Conservation (phyloP, 2,888 invertebrate genomes). For the Megamerina dolium region DNA sequence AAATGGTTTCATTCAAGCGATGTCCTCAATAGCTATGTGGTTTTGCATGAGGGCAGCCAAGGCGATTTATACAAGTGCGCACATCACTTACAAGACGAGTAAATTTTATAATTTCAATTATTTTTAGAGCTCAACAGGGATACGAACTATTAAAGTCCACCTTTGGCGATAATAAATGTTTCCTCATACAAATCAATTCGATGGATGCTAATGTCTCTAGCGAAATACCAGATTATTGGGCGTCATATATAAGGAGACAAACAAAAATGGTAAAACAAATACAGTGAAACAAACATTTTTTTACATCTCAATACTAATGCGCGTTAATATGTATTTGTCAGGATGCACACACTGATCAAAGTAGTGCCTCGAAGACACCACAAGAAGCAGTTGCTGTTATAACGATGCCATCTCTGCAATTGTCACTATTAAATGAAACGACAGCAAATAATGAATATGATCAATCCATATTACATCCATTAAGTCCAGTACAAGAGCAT, state of each 20-base stretch:
- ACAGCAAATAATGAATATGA: conserved; percentile 34
- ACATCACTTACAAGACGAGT: not conserved
- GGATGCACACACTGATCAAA: conserved; percentile 48
- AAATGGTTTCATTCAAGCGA: conserved; percentile 74
- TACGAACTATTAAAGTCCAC: conserved; percentile 80
- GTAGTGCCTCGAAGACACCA: conserved; percentile 55
- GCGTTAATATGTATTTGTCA: conserved; percentile 15
- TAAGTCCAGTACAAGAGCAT: conserved; percentile 64
- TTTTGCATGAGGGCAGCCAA: conserved; percentile 76
- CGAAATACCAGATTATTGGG: conserved; percentile 79
- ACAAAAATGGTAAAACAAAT: conserved; percentile 50
- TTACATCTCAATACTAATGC: not conserved
- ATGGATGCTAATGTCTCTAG: conserved; percentile 55
- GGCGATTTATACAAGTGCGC: conserved; percentile 67
- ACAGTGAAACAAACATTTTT: not conserved
- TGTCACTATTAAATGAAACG: conserved; percentile 29
- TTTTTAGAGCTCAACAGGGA: conserved; percentile 68
- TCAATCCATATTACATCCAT: conserved; percentile 59
- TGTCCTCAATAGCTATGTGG: conserved; percentile 80
- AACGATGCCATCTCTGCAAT: conserved; percentile 43
- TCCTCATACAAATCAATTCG: conserved; percentile 86
- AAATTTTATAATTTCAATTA: not conserved
- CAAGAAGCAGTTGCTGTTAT: conserved; percentile 53
- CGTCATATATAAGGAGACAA: conserved; percentile 64
- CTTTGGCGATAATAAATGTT: conserved; percentile 83